Percentiles rank a stretch among this genome's conserved stretches.
Evolutionary conservation across 2,797 vertebrate species (phyloP).

Genomic region (Phoeniculus purpureus): DNA sequence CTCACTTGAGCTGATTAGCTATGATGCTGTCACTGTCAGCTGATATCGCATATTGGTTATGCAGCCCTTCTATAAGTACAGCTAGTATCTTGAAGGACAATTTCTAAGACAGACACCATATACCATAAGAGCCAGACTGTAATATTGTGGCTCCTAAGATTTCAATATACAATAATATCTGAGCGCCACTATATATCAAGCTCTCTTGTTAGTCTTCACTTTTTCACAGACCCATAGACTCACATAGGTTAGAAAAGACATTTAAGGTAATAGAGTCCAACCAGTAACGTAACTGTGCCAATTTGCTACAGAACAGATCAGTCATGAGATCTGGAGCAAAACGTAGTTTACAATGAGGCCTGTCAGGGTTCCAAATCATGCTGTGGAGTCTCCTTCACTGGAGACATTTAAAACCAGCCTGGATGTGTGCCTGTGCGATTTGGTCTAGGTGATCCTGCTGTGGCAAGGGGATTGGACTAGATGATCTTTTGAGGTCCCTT

Average conservation of each 20-base stretch:
- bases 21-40: background rate
- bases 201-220: background rate
- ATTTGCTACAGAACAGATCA: background rate
- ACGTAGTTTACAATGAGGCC: background rate
- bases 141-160: background rate
- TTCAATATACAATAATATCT: background rate
- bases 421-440: too few species aligned
- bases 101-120: background rate
- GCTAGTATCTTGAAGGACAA: background rate
- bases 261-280: too few species aligned
- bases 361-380: background rate
- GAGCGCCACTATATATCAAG: background rate
- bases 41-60: background rate
- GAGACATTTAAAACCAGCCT: too few species aligned
- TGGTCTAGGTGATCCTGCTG: too few species aligned
- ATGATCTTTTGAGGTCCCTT: too few species aligned
- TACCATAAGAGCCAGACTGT: background rate
- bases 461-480: too few species aligned
- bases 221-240: background rate
- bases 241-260: too few species aligned
- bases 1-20: background rate
- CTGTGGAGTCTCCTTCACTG: too few species aligned
- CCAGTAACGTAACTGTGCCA: too few species aligned
- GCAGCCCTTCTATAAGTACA: background rate
- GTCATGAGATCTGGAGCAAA: background rate